Evolutionary conservation across 2,113 vertebrate genomes (phyloP).

Genomic region (Xiphias gladius): DNA sequence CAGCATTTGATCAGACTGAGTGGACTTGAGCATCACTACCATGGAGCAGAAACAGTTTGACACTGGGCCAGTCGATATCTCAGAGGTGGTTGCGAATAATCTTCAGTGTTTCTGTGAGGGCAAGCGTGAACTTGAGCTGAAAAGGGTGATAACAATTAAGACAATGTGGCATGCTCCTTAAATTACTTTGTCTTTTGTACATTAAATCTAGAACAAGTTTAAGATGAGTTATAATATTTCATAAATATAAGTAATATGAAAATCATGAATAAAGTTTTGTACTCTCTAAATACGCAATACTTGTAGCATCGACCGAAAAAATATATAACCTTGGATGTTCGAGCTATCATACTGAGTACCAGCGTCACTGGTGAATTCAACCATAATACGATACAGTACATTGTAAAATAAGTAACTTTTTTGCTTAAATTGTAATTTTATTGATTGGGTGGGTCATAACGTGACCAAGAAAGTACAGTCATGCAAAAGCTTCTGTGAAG

Average conservation of each 20-base stretch:
- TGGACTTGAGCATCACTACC: conserved; percentile 37
- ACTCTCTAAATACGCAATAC: not conserved
- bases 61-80: conserved; percentile 47
- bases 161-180: not conserved
- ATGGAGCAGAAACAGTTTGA: conserved; percentile 45
- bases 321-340: not conserved
- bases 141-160: conserved; percentile 37
- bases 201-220: not conserved
- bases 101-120: conserved; percentile 38
- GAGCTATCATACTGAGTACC: too few relatives aligned
- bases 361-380: too few relatives aligned
- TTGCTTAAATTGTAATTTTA: too few relatives aligned
- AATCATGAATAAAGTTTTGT: not conserved
- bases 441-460: too few relatives aligned
- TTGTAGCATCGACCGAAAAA: not conserved
- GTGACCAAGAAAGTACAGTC: too few relatives aligned
- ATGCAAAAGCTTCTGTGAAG: too few relatives aligned
- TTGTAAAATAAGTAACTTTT: too few relatives aligned
- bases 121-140: conserved; percentile 27
- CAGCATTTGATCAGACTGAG: conserved; percentile 45
- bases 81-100: conserved; percentile 45
- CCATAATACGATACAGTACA: too few relatives aligned
- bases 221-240: conserved; percentile 1
- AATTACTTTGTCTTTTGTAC: not conserved
- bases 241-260: not conserved